Conservation (phyloP, 1,140 invertebrate genomes). For the Neodiprion pinetum region DNA sequence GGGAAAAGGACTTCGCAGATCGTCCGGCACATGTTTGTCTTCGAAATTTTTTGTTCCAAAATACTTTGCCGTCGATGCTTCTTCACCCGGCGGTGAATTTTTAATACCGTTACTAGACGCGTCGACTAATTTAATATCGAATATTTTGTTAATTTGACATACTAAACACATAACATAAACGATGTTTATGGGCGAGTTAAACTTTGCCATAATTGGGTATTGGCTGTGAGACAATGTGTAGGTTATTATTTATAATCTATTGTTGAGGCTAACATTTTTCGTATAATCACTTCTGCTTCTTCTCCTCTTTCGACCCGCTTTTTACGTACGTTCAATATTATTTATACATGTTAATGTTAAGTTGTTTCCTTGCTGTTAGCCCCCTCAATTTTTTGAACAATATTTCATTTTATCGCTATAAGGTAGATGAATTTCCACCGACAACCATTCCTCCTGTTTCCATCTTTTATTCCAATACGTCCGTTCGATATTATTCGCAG, state of each 20-base stretch:
- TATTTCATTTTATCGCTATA: slow-evolving; percentile 5
- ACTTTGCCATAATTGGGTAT: background rate
- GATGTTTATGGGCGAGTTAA: background rate
- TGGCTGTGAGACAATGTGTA: background rate
- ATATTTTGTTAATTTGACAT: background rate
- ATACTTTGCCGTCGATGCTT: slow-evolving; percentile 17
- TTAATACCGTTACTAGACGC: slow-evolving; percentile 35
- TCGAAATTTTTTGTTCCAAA: slow-evolving; percentile 37
- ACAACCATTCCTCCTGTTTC: background rate
- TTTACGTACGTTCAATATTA: background rate
- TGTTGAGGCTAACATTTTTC: too few relatives aligned
- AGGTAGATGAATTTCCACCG: too few relatives aligned
- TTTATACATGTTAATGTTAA: background rate
- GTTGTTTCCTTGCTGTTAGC: background rate
- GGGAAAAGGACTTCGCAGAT: slow-evolving; percentile 44
- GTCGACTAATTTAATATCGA: slow-evolving; percentile 8
- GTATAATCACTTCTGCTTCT: too few relatives aligned
- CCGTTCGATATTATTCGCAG: slow-evolving; percentile 19
- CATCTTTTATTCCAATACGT: background rate
- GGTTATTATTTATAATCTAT: too few relatives aligned
- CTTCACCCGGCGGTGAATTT: slow-evolving; percentile 29
- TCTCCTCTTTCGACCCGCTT: too few relatives aligned
- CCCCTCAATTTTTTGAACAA: background rate
- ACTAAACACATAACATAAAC: background rate
- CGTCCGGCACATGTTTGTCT: slow-evolving; percentile 36